These are phyloP conservation scores for Haliclona indistincta DNA, from an alignment of 37 sponge, comb jelly and placozoan species.

Conservation along the genomic window DNA sequence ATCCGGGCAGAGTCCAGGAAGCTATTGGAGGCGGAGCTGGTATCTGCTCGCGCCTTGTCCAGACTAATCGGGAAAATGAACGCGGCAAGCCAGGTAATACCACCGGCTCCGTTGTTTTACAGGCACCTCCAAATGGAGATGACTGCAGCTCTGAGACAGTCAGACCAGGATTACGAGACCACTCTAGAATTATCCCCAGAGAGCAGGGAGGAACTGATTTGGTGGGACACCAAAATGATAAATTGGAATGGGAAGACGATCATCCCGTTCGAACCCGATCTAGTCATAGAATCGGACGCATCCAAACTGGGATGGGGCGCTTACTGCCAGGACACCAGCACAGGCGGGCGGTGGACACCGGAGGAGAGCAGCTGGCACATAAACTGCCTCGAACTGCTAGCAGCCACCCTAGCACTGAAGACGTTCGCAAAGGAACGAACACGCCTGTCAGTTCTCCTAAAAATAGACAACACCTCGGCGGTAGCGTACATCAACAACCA, in stretches of 20 bases:
- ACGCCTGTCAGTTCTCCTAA: slow-evolving; percentile 5
- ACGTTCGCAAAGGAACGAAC: slow-evolving; percentile 11
- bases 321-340: background rate
- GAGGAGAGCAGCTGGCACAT: slow-evolving; percentile 35
- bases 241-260: slow-evolving; percentile 28
- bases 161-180: slow-evolving; percentile 14
- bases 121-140: slow-evolving; percentile 10
- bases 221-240: slow-evolving; percentile 27
- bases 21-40: background rate
- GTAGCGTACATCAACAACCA: slow-evolving; percentile 43
- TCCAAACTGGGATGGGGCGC: slow-evolving; percentile 51
- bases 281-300: slow-evolving; percentile 40
- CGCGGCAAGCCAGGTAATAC: slow-evolving; percentile 10
- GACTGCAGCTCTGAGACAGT: background rate
- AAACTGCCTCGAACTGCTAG: slow-evolving; percentile 46
- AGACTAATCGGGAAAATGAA: slow-evolving; percentile 18
- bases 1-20: background rate
- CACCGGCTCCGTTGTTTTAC: slow-evolving; percentile 19
- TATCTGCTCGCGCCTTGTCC: background rate
- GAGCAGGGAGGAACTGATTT: slow-evolving; percentile 20
- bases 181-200: background rate
- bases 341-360: slow-evolving; percentile 24
- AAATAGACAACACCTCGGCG: slow-evolving; percentile 35
- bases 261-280: background rate
- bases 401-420: slow-evolving; percentile 20